phyloP scores from a whole-genome alignment of 1,140 invertebrate genomes.

The Bemisia tabaci region DNA sequence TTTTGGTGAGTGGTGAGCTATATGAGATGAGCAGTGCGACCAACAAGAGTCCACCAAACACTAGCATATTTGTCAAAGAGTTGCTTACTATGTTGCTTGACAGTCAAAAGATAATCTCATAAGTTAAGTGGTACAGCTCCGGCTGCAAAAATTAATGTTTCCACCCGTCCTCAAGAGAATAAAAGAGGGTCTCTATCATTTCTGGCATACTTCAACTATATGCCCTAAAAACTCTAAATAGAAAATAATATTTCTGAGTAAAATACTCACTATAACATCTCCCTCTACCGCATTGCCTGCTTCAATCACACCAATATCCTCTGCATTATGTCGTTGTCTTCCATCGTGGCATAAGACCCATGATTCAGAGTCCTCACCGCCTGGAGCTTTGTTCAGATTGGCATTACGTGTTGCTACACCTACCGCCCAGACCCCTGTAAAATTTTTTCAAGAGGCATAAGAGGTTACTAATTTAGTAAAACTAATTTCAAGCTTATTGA shows the following conservation, averaged over 20 bases:
- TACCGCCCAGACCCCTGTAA: constrained; percentile 69
- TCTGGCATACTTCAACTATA: not conserved
- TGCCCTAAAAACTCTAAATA: not conserved
- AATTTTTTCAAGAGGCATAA: constrained; percentile 2
- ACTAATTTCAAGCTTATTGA: not conserved
- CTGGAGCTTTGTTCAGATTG: constrained; percentile 68
- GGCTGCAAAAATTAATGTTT: no score
- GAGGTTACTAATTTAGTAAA: not conserved
- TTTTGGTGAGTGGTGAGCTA: no score
- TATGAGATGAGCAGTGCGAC: no score
- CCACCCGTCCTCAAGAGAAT: no score
- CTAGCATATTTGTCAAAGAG: no score
- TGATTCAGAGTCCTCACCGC: constrained; percentile 75
- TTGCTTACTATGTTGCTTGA: no score
- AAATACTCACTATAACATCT: constrained; percentile 67
- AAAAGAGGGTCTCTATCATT: no score
- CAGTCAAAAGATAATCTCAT: no score
- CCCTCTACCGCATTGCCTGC: constrained; percentile 64
- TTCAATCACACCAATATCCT: constrained; percentile 55
- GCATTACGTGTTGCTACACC: constrained; percentile 79
- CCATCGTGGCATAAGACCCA: constrained; percentile 90
- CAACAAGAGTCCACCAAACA: no score
- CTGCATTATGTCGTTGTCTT: constrained; percentile 65
- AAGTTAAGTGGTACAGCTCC: no score
- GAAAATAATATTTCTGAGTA: not conserved